Percentiles rank a stretch among this genome's conserved stretches.
These are phyloP conservation scores for Strigamia transsilvanica DNA, from an alignment of 2,888 invertebrate species.

Conservation along the genomic window DNA sequence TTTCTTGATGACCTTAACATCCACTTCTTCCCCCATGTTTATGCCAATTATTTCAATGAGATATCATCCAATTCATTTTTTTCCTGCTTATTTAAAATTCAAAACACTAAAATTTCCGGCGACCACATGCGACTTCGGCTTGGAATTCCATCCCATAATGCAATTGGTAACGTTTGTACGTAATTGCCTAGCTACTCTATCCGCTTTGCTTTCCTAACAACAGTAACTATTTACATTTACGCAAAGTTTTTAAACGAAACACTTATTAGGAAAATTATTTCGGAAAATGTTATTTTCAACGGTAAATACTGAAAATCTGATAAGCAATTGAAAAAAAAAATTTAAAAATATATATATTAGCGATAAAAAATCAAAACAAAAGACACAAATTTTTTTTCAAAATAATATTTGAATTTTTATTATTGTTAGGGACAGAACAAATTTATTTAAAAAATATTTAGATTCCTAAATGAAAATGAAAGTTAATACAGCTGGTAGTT, in stretches of 20 bases:
- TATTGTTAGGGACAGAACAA: too few species aligned
- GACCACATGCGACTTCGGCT: background rate
- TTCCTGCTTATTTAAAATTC: background rate
- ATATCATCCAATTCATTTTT: background rate
- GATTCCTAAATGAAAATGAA: background rate
- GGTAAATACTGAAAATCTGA: background rate
- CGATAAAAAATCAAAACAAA: too few species aligned
- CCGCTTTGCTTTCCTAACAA: background rate
- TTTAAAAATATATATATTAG: too few species aligned
- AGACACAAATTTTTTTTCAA: too few species aligned
- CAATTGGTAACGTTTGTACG: background rate
- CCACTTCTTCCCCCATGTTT: slow-evolving; percentile 73
- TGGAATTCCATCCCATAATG: slow-evolving; percentile 30
- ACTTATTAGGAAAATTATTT: too few species aligned
- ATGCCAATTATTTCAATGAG: background rate
- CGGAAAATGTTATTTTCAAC: too few species aligned
- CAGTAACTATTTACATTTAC: background rate
- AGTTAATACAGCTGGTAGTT: background rate
- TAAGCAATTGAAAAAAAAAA: background rate
- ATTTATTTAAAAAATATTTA: background rate
- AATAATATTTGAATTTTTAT: too few species aligned
- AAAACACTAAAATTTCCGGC: background rate
- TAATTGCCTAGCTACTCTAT: background rate
- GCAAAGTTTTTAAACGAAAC: background rate
- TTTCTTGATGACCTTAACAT: slow-evolving; percentile 76